Percentiles rank a stretch among this genome's conserved stretches.
Evolutionary conservation across 1,140 invertebrate genomes (phyloP).

Genomic region (Procambarus clarkii): DNA sequence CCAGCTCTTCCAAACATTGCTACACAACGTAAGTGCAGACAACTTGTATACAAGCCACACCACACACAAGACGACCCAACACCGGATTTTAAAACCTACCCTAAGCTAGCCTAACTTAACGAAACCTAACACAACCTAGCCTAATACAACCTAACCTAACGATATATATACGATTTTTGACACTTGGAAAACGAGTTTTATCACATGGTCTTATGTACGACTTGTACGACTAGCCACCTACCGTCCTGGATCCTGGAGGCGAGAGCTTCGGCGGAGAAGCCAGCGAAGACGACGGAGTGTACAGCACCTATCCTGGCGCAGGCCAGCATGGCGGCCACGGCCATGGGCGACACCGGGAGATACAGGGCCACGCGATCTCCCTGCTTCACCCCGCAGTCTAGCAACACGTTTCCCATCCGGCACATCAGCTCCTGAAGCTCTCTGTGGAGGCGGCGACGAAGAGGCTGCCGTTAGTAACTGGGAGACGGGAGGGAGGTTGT

Average conservation of each 20-base stretch:
- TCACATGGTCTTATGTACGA: no score
- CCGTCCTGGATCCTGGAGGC: slow-evolving; percentile 77
- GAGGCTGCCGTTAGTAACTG: neutral
- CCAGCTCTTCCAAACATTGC: no score
- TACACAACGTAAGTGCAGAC: no score
- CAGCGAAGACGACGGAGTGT: slow-evolving; percentile 81
- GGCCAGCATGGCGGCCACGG: slow-evolving; percentile 78
- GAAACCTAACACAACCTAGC: no score
- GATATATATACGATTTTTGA: no score
- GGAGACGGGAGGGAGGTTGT: neutral
- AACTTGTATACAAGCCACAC: no score
- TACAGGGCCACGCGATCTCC: slow-evolving; percentile 80
- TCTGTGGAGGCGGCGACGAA: slow-evolving; percentile 15
- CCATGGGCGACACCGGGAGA: slow-evolving; percentile 77
- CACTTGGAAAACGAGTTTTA: no score
- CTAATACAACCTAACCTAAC: no score
- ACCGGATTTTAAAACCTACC: no score
- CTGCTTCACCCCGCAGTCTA: slow-evolving; percentile 75
- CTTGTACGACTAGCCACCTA: slow-evolving; percentile 36
- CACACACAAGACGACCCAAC: no score
- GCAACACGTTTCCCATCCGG: slow-evolving; percentile 76
- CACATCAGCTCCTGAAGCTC: slow-evolving; percentile 75
- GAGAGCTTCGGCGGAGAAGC: slow-evolving; percentile 80
- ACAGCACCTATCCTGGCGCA: slow-evolving; percentile 79
- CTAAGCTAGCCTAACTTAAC: no score